Percentiles rank a stretch among this genome's conserved stretches.
Evolutionary conservation across 1,140 invertebrate genomes (phyloP).

Genomic region (Ganaspis sp.): DNA sequence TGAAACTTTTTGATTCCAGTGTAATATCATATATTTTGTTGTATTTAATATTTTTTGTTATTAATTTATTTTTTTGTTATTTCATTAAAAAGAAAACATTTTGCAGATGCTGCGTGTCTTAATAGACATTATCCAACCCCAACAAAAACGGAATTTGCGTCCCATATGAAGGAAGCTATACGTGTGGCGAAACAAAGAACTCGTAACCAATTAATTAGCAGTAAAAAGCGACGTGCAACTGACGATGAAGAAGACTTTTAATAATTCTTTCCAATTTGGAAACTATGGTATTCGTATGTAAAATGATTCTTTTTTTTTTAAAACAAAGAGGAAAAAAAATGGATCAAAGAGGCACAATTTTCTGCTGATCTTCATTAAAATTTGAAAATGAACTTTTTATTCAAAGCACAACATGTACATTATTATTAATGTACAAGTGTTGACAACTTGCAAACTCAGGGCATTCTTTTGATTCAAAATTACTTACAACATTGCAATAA

Average conservation of each 20-base stretch:
- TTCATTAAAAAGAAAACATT: not conserved
- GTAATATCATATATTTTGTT: too few relatives aligned
- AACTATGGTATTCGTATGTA: not conserved
- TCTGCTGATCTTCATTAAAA: too few relatives aligned
- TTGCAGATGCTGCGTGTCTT: conserved; percentile 50
- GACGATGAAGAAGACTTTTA: conserved; percentile 55
- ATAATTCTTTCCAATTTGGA: conserved; percentile 33
- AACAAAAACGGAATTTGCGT: conserved; percentile 54
- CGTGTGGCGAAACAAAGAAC: conserved; percentile 56
- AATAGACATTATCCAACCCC: conserved; percentile 50
- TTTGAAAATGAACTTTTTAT: too few relatives aligned
- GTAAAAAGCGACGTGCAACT: conserved; percentile 46
- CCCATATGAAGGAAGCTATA: conserved; percentile 55
- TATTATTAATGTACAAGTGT: too few relatives aligned
- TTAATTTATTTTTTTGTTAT: too few relatives aligned
- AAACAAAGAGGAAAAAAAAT: not conserved
- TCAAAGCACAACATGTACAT: too few relatives aligned
- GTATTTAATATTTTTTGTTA: too few relatives aligned
- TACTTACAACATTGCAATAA: too few relatives aligned
- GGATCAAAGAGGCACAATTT: too few relatives aligned
- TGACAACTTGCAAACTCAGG: too few relatives aligned
- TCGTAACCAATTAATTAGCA: conserved; percentile 43
- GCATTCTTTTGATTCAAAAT: too few relatives aligned
- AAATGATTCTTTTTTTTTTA: not conserved
- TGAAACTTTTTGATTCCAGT: too few relatives aligned